These are phyloP conservation scores for Zosterops pallidus DNA, from an alignment of 2,113 vertebrate genomes.

Conservation along the genomic window DNA sequence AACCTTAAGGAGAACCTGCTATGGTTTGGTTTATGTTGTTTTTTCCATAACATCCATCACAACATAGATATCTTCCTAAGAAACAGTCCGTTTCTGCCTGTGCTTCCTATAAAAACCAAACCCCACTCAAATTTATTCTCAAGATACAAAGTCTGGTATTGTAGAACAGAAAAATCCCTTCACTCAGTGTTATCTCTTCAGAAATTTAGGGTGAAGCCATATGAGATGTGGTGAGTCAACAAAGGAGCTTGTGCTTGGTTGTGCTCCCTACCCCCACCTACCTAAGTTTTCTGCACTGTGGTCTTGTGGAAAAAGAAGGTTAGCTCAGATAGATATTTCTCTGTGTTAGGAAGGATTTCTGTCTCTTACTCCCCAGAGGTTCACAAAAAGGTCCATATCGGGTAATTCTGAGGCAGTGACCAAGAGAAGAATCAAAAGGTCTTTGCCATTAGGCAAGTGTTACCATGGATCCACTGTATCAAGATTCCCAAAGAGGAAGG, in stretches of 20 bases:
- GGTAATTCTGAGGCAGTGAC: background rate
- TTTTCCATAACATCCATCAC: background rate
- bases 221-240: background rate
- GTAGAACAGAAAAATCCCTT: background rate
- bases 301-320: background rate
- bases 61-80: background rate
- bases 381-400: background rate
- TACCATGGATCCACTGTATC: background rate
- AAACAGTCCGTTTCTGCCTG: background rate
- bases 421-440: background rate
- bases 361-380: background rate
- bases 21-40: background rate
- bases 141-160: background rate
- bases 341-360: background rate
- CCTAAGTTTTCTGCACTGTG: fast-evolving
- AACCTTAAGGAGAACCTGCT: background rate
- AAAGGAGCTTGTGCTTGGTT: background rate
- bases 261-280: background rate
- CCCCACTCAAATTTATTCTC: background rate
- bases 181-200: background rate
- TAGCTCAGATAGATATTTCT: background rate
- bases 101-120: background rate
- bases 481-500: background rate
- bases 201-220: background rate
- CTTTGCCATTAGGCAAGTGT: background rate